Base-by-base conservation (phyloP, 2,113 vertebrate genomes). In the Alligator mississippiensis region DNA sequence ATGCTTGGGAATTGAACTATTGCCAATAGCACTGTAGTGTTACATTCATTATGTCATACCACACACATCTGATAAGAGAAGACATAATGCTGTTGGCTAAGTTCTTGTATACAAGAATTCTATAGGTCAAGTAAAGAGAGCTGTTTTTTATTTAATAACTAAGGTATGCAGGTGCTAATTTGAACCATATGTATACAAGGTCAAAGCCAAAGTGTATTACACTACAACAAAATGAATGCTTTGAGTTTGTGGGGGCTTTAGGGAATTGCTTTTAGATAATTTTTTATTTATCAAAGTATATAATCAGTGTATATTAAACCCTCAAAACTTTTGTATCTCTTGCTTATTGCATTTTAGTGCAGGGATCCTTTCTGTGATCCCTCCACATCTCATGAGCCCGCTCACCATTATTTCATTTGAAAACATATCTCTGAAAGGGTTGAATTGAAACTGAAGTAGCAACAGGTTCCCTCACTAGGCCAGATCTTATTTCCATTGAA, bases 141-240 rank as follows among this genome's bases (percentile, higher is more conserved):
- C 95, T 97, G 96, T 3, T 96, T 97, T 97, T 97, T 95, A 96
- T 98, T 98, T 96, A 96, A 97, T 97, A 98, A 96, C 90, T 3
- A 17, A 97, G 90, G 96, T 98, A 96, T 98, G 97, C 96, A 98
- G 97, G 98, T 98, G 98, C 94, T 98, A 98, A 98, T 98, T 96
- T 95, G 94, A 96, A 97, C 95, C 98, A 98, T 94, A 97, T 97
- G 97, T 82, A 22, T 6, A 2, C 16, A 60, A 94, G 79, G 75
- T 94, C 66, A 88, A 93, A 92, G 82, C 79, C 91, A 75, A 90
- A 87, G 91, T 87, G 85, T n/a, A 68, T 93, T 92, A 78, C 84
- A 54, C 74, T 66, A 15, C 34, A 19, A 58, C 90, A 74, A 91
- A 94, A 82, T 80, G 85, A 91, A 30, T 82, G 87, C 77, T 62